These are phyloP conservation scores for Paraplagusia blochii DNA, from an alignment of 2,113 vertebrate species.

Conservation along the genomic window DNA sequence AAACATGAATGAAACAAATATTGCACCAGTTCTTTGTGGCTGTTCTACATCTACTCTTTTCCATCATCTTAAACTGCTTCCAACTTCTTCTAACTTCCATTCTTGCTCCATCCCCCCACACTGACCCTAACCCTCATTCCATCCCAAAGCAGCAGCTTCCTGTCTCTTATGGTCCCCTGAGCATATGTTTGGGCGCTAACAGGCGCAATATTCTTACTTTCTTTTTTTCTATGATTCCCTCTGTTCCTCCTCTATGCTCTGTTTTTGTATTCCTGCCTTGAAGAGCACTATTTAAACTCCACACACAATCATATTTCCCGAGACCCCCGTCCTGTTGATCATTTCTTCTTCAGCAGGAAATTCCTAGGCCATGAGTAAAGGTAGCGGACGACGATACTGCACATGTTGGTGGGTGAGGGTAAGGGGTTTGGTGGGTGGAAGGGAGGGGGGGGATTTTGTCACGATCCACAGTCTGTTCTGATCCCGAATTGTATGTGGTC, in stretches of 20 bases:
- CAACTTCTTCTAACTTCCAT: conserved; percentile 27
- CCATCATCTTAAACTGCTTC: neutral
- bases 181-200: conserved; percentile 31
- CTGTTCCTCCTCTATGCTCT: neutral
- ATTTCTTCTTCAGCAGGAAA: conserved; percentile 36
- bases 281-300: neutral
- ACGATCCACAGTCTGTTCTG: conserved; percentile 26
- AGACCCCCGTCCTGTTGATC: conserved; percentile 21
- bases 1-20: too few species aligned
- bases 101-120: conserved; percentile 38
- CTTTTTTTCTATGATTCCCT: conserved; percentile 4
- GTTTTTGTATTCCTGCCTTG: neutral
- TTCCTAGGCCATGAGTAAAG: conserved; percentile 52
- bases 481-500: conserved; percentile 20
- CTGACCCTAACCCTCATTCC: conserved; percentile 54
- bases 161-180: conserved; percentile 42
- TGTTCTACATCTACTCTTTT: neutral
- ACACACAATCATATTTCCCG: conserved; percentile 18
- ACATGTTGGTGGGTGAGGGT: conserved; percentile 24
- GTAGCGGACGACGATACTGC: conserved; percentile 37
- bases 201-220: conserved; percentile 28
- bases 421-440: neutral
- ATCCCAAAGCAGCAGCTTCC: conserved; percentile 53
- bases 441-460: neutral
- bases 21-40: too few species aligned